Evolutionary conservation across 2,888 invertebrate species (phyloP), one percentile per base, ranked within the genome.

Genomic region (Phoenoteleia sp.): DNA sequence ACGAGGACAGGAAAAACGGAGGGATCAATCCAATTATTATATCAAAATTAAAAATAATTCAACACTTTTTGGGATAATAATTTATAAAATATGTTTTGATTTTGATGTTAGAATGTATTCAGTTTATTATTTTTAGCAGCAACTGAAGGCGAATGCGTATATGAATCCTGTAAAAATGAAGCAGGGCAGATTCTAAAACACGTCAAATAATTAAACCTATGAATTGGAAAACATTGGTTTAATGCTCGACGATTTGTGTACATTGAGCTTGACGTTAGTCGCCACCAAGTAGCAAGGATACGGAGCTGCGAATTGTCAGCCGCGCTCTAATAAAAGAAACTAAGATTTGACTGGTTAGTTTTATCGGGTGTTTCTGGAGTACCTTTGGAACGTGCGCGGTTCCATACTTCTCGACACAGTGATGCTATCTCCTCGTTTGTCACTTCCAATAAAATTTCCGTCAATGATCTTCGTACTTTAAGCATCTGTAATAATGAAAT

Each of bases 401-500:
- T 96, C 94, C 97, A 95, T 93, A 98, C 97, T 95, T 98, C 98
- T 94, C 96, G 96, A 94, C 98, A 97, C 92, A 98, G 96, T 92
- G 95, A 95, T 92, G 96, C 95, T 93, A 99, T 97, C 95, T 98
- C 98, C 94, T 97, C 96, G 94, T 97, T 97, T 23, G 99, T 99
- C 91, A 99, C 99, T 94, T 98, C 98, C 90, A 99, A 95, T 84
- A 99, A 96, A 91, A 99, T 97, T 95, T 99, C 98, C 29, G 99
- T 99, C 94, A 99, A 95, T 88, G 97, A 96, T 85, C 97, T 96
- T 83, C 99, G 96, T 66, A 99, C 98, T 92, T 96, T 96, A 93
- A 97, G 94, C 98, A 99, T 98, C 98, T 98, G n/a, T n/a, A n/a
- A 94, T 76, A 74, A 75, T 42, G 15, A 39, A 39, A 60, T 21